These are phyloP conservation scores for Caenorhabditis japonica DNA, from an alignment of 2,888 invertebrate genomes.

Conservation along the genomic window DNA sequence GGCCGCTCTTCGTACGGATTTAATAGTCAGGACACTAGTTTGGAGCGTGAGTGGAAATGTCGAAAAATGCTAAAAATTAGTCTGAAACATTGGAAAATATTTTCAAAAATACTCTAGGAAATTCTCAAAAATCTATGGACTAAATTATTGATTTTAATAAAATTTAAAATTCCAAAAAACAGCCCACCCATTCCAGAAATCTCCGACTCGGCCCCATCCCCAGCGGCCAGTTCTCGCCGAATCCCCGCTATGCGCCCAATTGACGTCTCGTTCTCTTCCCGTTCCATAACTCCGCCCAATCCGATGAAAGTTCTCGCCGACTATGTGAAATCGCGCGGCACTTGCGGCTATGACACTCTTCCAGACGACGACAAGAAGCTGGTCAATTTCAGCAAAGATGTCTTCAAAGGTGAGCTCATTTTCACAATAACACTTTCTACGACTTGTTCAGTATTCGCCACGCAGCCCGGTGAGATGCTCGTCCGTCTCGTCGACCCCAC, in stretches of 20 bases:
- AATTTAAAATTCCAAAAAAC: background rate
- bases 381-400: constrained; percentile 17
- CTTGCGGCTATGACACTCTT: constrained; percentile 5
- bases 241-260: constrained; percentile 6
- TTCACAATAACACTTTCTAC: too few species aligned
- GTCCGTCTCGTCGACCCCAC: constrained; percentile 16
- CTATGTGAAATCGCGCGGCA: constrained; percentile 12
- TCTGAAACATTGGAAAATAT: background rate
- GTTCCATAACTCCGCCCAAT: constrained; percentile 16
- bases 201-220: too few species aligned
- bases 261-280: background rate
- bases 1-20: background rate
- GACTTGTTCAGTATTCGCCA: too few species aligned
- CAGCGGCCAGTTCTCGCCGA: too few species aligned
- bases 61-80: too few species aligned
- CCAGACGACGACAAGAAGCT: constrained; percentile 21
- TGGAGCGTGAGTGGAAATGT: background rate
- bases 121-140: too few species aligned
- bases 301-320: constrained; percentile 15
- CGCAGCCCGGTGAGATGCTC: constrained; percentile 19
- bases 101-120: background rate
- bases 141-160: too few species aligned
- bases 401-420: too few species aligned
- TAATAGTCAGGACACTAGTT: background rate
- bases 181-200: background rate